These are phyloP conservation scores for Atta texana DNA, from an alignment of 1,140 invertebrate species.

Conservation along the genomic window DNA sequence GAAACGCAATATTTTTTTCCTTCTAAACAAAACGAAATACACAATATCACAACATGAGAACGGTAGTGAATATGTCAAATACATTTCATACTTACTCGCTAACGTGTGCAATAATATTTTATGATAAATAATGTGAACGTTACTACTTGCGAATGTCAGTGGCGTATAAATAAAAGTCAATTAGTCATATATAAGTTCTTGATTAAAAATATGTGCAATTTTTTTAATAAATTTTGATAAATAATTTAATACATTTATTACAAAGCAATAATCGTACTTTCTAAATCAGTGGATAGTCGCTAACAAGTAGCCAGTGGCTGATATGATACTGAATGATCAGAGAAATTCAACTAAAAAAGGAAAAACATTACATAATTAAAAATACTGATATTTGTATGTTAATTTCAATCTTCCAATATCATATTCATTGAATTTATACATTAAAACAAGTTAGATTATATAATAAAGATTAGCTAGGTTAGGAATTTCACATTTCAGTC, in stretches of 20 bases:
- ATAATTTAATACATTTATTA: not conserved
- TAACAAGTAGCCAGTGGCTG: too few relatives aligned
- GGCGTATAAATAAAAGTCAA: constrained; percentile 26
- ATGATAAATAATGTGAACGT: constrained; percentile 44
- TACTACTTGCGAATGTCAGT: constrained; percentile 3
- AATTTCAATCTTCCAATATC: too few relatives aligned
- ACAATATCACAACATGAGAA: constrained; percentile 38
- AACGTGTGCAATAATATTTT: constrained; percentile 50
- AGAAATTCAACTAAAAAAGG: too few relatives aligned
- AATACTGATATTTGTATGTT: too few relatives aligned
- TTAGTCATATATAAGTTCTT: not conserved
- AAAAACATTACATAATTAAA: too few relatives aligned
- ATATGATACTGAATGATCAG: too few relatives aligned
- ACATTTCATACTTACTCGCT: constrained; percentile 23
- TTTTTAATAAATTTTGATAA: constrained; percentile 18
- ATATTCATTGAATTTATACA: too few relatives aligned
- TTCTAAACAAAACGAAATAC: constrained; percentile 10
- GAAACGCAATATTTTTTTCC: constrained; percentile 37
- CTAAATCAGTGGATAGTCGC: too few relatives aligned
- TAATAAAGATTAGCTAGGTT: too few relatives aligned
- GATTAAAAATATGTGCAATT: not conserved
- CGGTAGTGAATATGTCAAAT: constrained; percentile 29
- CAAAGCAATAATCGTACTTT: not conserved
- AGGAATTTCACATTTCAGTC: too few relatives aligned
- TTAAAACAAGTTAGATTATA: too few relatives aligned